Percentiles rank a stretch among this genome's conserved stretches.
These are phyloP conservation scores for Myiopsitta monachus DNA, from an alignment of 2,113 vertebrate species.

Conservation along the genomic window DNA sequence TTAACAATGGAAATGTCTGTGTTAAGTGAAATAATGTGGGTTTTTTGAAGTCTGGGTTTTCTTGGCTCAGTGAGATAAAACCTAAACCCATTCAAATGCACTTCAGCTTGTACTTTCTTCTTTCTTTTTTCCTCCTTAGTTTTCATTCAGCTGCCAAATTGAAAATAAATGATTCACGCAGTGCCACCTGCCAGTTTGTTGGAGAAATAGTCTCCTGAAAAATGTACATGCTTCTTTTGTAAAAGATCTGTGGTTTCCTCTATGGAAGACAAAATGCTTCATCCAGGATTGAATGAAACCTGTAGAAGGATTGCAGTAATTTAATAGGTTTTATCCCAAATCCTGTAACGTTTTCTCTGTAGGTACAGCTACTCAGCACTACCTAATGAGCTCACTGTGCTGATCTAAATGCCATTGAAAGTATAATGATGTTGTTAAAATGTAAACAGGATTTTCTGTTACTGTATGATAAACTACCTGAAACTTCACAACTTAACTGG, in stretches of 20 bases:
- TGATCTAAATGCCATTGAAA: neutral
- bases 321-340: neutral
- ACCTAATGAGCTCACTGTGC: neutral
- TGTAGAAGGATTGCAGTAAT: neutral
- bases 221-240: neutral
- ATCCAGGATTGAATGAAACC: neutral
- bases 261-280: neutral
- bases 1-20: neutral
- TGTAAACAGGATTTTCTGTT: neutral
- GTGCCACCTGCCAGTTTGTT: neutral
- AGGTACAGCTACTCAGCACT: neutral
- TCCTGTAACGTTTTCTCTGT: neutral
- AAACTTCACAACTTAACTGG: neutral
- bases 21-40: neutral
- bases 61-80: neutral
- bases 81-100: neutral
- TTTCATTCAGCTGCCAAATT: neutral
- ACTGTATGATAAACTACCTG: neutral
- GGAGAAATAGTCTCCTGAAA: conserved; percentile 9
- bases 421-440: neutral
- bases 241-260: neutral
- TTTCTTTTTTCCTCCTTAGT: neutral
- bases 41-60: neutral
- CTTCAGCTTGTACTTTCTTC: neutral
- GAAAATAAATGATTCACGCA: neutral